Base-by-base conservation (phyloP, 2,113 vertebrate genomes). In the Heterotilapia buettikoferi region DNA sequence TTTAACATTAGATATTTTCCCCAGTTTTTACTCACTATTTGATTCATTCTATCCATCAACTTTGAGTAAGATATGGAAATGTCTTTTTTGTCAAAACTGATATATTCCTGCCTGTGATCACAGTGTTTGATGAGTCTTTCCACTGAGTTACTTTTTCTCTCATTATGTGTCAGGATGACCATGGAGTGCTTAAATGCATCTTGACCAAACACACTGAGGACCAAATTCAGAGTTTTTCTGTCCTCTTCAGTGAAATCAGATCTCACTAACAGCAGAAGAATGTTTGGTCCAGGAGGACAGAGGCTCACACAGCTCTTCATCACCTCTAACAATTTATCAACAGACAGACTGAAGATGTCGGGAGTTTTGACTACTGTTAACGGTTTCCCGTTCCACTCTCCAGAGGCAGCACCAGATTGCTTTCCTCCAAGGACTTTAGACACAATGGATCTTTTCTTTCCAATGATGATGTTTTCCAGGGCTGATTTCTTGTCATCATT, bases 1-100 rank as follows among this genome's bases (percentile, higher is more conserved):
- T 26, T 57, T 14, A 57, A 14, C 0, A 0, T 57, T 0, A 57
- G 24, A 14, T 26, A 57, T 4, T 26, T 26, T 1, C 54, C 56
- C 21, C 21, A 26, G 56, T 57, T 57, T 26, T 26, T 5, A 57
- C 12, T 13, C 24, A 57, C 11, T 14, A 29, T 57, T 3, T 57
- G 1, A 26, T 57, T 26, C 1, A 57, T 57, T 26, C 3, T 8
- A 2, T 14, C 12, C 12, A 57, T 57, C 0, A 57, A 57, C 11
- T 26, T 1, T 24, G 10, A 18, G 9, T 19, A 6, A 33, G 11
- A 2, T 56, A 10, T 56, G 10, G 54, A 0, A 26, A 13, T 4
- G 6, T 26, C 21, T 26, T 56, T 56, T 56, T 24, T 56, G 54
- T 56, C 54, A 56, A 14, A 26, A 13, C 4, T 7, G 21, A 57